phyloP scores from a whole-genome alignment of 2,797 vertebrate species.

The Linurgus olivaceus region DNA sequence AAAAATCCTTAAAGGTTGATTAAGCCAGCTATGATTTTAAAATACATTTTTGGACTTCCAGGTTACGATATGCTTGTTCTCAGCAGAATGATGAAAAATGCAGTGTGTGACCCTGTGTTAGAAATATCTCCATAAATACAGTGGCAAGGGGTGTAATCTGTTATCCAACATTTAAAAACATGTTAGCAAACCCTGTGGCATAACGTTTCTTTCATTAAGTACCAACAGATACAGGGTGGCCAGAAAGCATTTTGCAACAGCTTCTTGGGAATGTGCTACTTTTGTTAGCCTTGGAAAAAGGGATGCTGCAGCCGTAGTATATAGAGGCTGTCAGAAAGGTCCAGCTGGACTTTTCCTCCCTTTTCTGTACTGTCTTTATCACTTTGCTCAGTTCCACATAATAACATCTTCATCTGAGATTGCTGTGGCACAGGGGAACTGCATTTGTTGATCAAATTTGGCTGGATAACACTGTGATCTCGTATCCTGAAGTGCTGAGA shows the following conservation, averaged over 20 bases:
- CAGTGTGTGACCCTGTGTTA: neutral
- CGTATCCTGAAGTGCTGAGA: conserved; percentile 84
- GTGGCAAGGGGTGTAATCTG: neutral
- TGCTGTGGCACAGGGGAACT: conserved; percentile 89
- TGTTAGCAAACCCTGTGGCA: neutral
- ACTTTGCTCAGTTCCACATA: conserved; percentile 91
- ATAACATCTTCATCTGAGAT: conserved; percentile 98
- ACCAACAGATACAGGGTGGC: conserved; percentile 11
- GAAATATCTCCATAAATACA: neutral
- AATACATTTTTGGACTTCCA: neutral
- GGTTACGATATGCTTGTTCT: neutral
- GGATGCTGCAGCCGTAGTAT: conserved; percentile 65
- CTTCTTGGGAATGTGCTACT: conserved; percentile 33
- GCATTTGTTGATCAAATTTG: conserved; percentile 97
- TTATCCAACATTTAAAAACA: neutral
- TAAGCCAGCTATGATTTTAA: conserved; percentile 18
- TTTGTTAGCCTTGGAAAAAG: conserved; percentile 60
- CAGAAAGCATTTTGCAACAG: conserved; percentile 27
- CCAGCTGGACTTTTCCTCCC: conserved; percentile 77
- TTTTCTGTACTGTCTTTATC: conserved; percentile 84
- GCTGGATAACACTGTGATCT: conserved; percentile 87
- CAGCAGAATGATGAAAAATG: neutral
- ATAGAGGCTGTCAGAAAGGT: conserved; percentile 78
- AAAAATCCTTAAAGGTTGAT: neutral
- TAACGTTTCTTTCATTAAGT: conserved; percentile 1